Evolutionary conservation across 1,140 invertebrate genomes (phyloP).

Genomic region (Belonocnema kinseyi): DNA sequence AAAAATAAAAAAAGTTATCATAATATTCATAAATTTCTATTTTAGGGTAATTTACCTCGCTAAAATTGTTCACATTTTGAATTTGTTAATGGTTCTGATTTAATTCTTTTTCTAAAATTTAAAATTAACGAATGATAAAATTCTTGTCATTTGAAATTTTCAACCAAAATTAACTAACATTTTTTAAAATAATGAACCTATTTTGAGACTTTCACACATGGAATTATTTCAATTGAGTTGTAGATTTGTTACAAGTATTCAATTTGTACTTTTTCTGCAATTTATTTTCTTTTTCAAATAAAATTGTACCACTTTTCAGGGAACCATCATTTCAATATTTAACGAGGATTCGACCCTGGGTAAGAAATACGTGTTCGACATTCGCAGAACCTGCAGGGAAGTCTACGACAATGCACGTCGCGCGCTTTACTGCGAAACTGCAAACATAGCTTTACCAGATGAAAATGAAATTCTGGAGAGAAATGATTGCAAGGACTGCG

Average conservation of each 20-base stretch:
- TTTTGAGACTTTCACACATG: not conserved
- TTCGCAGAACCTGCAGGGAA: conserved; percentile 89
- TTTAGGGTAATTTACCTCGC: no score
- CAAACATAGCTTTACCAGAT: conserved; percentile 67
- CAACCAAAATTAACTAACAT: no score
- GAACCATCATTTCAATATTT: conserved; percentile 93
- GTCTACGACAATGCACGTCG: conserved; percentile 90
- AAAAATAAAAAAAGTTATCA: no score
- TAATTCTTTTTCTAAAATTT: no score
- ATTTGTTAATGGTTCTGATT: no score
- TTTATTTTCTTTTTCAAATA: conserved; percentile 12
- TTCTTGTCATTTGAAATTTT: no score
- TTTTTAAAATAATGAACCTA: no score
- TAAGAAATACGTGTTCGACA: conserved; percentile 93
- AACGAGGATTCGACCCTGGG: conserved; percentile 91
- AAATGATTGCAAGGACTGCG: conserved; percentile 67
- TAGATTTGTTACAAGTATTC: not conserved
- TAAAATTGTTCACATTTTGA: no score
- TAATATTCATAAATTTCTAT: no score
- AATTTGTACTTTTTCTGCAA: not conserved
- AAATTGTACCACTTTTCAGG: conserved; percentile 70
- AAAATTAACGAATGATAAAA: no score
- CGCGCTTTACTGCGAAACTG: conserved; percentile 78
- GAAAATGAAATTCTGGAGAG: conserved; percentile 67
- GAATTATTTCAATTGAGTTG: conserved; percentile 9